Evolutionary conservation across 2,888 invertebrate genomes (phyloP).

Genomic region (Polymixis flavicincta): DNA sequence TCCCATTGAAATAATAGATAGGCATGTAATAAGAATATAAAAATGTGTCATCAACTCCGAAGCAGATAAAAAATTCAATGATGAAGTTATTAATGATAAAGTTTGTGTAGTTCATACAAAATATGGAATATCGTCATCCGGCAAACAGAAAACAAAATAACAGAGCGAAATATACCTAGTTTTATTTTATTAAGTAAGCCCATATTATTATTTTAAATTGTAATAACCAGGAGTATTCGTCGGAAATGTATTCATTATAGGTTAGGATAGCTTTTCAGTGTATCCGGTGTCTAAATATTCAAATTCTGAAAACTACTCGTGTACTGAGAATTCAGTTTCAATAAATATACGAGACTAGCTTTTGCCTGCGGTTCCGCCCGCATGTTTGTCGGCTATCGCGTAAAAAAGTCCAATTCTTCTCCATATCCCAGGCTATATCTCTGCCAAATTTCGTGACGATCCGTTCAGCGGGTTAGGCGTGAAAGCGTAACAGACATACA

Average conservation of each 20-base stretch:
- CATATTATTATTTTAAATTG: constrained; percentile 14
- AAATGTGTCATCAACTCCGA: background rate
- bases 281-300: constrained; percentile 29
- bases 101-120: background rate
- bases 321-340: constrained; percentile 3
- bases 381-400: no score
- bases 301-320: constrained; percentile 29
- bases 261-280: no score
- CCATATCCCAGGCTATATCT: no score
- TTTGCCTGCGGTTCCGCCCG: no score
- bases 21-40: background rate
- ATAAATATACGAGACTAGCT: no score
- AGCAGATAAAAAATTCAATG: constrained; percentile 14
- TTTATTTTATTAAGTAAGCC: no score
- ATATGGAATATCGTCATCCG: background rate
- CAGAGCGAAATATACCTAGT: background rate
- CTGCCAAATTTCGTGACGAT: no score
- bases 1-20: constrained; percentile 18
- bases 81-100: background rate
- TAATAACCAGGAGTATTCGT: constrained; percentile 13
- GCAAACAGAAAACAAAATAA: background rate
- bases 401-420: no score
- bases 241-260: no score
- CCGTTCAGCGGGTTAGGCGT: no score
- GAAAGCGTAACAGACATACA: no score